These are phyloP conservation scores for Sycophila texana DNA, from an alignment of 2,888 invertebrate species.

Conservation along the genomic window DNA sequence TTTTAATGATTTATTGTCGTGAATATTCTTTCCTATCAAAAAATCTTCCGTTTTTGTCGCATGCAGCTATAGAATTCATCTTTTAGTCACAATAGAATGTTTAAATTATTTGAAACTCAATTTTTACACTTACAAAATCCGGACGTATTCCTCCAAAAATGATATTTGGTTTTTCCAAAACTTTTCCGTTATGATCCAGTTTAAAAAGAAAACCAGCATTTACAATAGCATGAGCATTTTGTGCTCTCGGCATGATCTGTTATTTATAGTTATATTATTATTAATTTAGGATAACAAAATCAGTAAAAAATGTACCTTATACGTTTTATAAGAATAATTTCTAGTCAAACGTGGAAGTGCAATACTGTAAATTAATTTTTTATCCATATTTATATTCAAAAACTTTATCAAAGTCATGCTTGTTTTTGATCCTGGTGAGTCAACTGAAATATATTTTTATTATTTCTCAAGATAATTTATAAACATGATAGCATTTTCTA, in stretches of 20 bases:
- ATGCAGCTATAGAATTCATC: conserved; percentile 73
- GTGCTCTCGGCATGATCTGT: conserved; percentile 85
- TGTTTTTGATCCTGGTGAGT: conserved; percentile 72
- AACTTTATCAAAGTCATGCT: conserved; percentile 77
- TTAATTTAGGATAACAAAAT: not conserved
- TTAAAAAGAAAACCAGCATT: conserved; percentile 85
- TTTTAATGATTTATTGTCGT: conserved; percentile 75
- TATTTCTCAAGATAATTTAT: not conserved
- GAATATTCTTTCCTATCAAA: conserved; percentile 76
- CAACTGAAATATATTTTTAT: conserved; percentile 71
- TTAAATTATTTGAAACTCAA: not conserved
- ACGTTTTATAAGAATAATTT: not conserved
- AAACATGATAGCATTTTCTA: not conserved
- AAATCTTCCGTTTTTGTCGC: conserved; percentile 79
- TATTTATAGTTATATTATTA: not conserved
- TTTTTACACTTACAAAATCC: conserved; percentile 69
- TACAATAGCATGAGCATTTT: conserved; percentile 87
- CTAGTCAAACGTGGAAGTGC: conserved; percentile 67
- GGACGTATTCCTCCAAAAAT: conserved; percentile 77
- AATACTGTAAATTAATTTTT: conserved; percentile 73
- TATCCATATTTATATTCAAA: conserved; percentile 80
- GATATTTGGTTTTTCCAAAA: conserved; percentile 78
- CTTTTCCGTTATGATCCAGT: conserved; percentile 76
- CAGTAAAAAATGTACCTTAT: not conserved
- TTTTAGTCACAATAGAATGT: not conserved